Evolutionary conservation across 92 coral and sea anemone species (phyloP).

Genomic region (Siderastrea siderea): DNA sequence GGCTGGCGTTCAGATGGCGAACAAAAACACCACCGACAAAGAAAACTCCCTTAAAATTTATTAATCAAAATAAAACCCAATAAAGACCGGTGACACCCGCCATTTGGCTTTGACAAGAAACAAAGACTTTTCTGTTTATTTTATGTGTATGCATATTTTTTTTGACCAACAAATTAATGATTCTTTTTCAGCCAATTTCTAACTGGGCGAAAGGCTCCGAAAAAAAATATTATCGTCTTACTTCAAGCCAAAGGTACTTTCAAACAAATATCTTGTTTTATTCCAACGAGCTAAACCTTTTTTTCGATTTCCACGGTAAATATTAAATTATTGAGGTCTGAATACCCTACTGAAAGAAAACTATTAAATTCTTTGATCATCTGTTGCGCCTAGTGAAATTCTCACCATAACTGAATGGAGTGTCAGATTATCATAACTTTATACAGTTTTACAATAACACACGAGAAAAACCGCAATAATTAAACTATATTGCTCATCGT

Average conservation of each 20-base stretch:
- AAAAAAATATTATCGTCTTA: too few species aligned
- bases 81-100: too few species aligned
- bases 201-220: too few species aligned
- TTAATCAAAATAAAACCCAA: neutral
- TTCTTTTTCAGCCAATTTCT: neutral
- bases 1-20: neutral
- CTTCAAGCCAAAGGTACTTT: neutral
- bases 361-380: neutral
- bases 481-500: slow-evolving; percentile 11
- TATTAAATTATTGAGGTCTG: neutral
- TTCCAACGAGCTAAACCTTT: too few species aligned
- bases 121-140: neutral
- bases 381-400: slow-evolving; percentile 12
- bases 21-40: neutral
- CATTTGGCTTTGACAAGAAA: neutral
- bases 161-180: neutral
- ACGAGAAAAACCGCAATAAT: neutral
- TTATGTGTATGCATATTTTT: neutral
- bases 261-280: neutral
- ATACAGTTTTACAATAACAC: neutral
- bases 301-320: too few species aligned
- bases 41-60: neutral
- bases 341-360: neutral
- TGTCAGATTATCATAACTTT: neutral
- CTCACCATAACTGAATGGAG: neutral